Percentiles rank a stretch among this genome's conserved stretches.
phyloP scores from a whole-genome alignment of 2,888 invertebrate species.

The Onthophagus sagittarius region DNA sequence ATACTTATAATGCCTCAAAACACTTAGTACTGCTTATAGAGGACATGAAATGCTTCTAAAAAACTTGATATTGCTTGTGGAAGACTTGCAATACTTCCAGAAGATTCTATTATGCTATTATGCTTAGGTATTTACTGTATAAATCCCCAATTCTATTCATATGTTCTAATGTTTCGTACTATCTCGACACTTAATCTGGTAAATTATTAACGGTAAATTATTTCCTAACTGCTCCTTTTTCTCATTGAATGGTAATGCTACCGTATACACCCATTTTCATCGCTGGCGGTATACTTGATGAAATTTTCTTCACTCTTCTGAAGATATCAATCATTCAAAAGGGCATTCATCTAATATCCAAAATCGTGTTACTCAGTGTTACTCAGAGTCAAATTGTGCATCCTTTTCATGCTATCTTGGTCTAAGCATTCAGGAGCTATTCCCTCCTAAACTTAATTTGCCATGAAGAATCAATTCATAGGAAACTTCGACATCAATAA shows the following conservation, averaged over 20 bases:
- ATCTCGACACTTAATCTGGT: no score
- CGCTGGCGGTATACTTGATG: background rate
- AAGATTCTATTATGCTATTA: no score
- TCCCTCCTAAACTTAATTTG: conserved; percentile 19
- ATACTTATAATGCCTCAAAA: no score
- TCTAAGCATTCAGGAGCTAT: conserved; percentile 20
- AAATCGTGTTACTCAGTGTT: background rate
- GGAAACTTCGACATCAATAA: conserved; percentile 22
- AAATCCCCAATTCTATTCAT: no score
- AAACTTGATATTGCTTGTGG: no score
- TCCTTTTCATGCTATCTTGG: background rate
- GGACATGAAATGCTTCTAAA: no score
- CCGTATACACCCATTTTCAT: conserved; percentile 2
- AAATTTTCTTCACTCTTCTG: conserved; percentile 8
- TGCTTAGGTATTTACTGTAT: no score
- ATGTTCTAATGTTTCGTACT: no score
- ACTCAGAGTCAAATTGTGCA: background rate
- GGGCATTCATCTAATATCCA: conserved; percentile 1
- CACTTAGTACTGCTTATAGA: no score
- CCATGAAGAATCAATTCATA: conserved; percentile 14
- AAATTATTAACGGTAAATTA: no score
- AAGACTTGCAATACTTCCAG: no score
- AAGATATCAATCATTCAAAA: background rate
- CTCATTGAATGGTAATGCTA: conserved; percentile 7
- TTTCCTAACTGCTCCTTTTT: background rate